Conservation (phyloP, 2,888 invertebrate genomes). For the Amblyjoppa fuscipennis region DNA sequence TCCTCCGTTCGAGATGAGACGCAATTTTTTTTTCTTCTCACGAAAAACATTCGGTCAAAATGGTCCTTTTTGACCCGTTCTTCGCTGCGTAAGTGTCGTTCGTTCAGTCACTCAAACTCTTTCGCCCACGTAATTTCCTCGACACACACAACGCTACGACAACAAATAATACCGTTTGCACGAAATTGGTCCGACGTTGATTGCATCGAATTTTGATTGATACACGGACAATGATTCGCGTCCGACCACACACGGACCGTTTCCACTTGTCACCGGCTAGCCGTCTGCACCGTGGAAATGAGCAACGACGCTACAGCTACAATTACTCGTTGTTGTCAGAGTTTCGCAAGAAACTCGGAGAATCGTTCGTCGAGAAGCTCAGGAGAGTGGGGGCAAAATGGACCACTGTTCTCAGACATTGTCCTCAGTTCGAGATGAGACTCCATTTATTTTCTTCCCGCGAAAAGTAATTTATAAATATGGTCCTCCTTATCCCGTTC, state of each 20-base stretch:
- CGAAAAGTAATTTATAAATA: not conserved
- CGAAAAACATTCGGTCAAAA: not conserved
- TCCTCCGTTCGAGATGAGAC: too few species aligned
- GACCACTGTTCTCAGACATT: not conserved
- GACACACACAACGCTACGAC: not conserved
- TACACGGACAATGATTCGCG: not conserved
- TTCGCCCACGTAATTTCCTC: slow-evolving; percentile 36
- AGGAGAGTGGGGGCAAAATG: not conserved
- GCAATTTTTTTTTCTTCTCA: not conserved
- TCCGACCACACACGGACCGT: not conserved
- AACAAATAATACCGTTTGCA: not conserved
- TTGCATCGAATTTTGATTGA: not conserved
- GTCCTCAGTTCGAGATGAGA: not conserved
- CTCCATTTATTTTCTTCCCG: not conserved
- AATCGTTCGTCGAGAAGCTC: not conserved
- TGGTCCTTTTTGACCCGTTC: not conserved
- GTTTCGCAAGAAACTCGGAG: too few species aligned
- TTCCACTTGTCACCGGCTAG: not conserved
- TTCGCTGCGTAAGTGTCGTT: slow-evolving; percentile 14
- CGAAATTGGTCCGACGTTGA: not conserved
- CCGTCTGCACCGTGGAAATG: too few species aligned
- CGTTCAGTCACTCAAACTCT: slow-evolving; percentile 49
- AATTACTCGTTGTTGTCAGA: too few species aligned
- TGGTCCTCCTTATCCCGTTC: not conserved
- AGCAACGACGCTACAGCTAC: not conserved